phyloP scores from a whole-genome alignment of 2,113 vertebrate genomes.

The Campylomormyrus tamandua region DNA sequence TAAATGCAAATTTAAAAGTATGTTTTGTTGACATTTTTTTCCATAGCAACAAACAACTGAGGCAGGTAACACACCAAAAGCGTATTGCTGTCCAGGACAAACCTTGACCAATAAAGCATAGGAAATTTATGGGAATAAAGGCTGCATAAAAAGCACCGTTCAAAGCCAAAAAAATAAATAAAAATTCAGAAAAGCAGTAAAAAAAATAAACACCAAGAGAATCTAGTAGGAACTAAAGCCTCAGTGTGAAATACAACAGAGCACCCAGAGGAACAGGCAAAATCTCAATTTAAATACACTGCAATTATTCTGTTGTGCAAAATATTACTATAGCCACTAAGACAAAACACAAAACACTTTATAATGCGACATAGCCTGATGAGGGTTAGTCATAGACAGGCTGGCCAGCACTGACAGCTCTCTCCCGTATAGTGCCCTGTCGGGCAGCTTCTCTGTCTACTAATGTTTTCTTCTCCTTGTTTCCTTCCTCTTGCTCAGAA shows the following conservation, averaged over 20 bases:
- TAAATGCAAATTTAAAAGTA: neutral
- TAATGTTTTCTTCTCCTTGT: neutral
- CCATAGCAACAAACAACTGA: neutral
- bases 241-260: no score
- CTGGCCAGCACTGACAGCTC: neutral
- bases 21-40: neutral
- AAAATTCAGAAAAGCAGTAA: neutral
- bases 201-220: neutral
- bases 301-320: neutral
- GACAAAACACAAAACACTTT: neutral
- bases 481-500: neutral
- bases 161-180: neutral
- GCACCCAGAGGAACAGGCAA: no score
- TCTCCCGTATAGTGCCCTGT: neutral
- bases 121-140: neutral
- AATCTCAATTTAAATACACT: neutral
- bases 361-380: neutral
- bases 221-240: neutral
- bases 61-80: neutral
- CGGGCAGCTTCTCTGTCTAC: neutral
- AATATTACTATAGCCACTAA: neutral
- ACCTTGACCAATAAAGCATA: neutral
- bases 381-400: neutral
- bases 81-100: neutral
- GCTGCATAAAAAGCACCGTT: neutral